These are phyloP conservation scores for Dexiosoma caninum DNA, from an alignment of 2,888 invertebrate species.

Conservation along the genomic window DNA sequence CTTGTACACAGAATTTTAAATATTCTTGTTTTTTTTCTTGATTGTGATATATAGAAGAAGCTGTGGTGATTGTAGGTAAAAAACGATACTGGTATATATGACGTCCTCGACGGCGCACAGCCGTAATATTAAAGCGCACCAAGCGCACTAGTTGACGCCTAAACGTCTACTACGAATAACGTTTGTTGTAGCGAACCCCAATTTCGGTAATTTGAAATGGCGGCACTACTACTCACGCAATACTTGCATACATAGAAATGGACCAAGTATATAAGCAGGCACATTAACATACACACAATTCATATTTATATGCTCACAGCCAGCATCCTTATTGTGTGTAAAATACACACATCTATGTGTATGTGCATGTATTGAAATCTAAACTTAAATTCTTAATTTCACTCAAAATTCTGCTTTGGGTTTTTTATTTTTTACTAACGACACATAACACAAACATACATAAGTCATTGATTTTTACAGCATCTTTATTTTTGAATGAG, in stretches of 20 bases:
- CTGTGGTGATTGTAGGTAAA: slow-evolving; percentile 52
- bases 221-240: slow-evolving; percentile 66
- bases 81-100: slow-evolving; percentile 56
- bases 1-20: slow-evolving; percentile 35
- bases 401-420: slow-evolving; percentile 46
- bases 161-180: slow-evolving; percentile 79
- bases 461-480: not conserved
- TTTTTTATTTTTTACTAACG: not conserved
- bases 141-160: slow-evolving; percentile 79
- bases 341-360: not conserved
- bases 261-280: slow-evolving; percentile 21
- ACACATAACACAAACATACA: not conserved
- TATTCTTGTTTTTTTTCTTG: slow-evolving; percentile 33
- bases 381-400: slow-evolving; percentile 45
- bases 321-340: slow-evolving; percentile 47
- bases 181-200: slow-evolving; percentile 78
- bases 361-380: not conserved
- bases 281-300: not conserved
- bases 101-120: slow-evolving; percentile 65
- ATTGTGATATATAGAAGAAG: slow-evolving; percentile 47
- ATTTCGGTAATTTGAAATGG: slow-evolving; percentile 77
- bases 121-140: slow-evolving; percentile 77
- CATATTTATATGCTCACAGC: not conserved
- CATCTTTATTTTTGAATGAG: slow-evolving; percentile 16
- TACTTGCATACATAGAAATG: slow-evolving; percentile 58